phyloP scores from a whole-genome alignment of 1,140 invertebrate genomes.

The Trichoplusia ni region DNA sequence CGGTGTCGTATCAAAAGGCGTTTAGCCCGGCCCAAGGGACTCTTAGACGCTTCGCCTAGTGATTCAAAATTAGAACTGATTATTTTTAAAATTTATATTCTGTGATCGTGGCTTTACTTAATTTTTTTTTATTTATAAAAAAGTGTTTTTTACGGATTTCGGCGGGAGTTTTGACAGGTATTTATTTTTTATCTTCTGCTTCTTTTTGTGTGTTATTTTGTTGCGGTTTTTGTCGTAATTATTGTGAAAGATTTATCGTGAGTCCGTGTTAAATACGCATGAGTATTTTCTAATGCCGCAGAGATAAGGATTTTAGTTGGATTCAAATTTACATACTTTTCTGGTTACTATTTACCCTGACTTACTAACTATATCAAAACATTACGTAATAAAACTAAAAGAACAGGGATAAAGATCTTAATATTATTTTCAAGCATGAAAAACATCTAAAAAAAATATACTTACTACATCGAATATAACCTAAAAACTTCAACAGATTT shows the following conservation, averaged over 20 bases:
- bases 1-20: conserved; percentile 8
- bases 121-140: neutral
- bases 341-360: too few species aligned
- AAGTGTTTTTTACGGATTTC: neutral
- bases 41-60: conserved; percentile 1
- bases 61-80: conserved; percentile 22
- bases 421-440: too few species aligned
- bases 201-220: neutral
- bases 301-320: too few species aligned
- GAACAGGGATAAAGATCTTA: too few species aligned
- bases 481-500: too few species aligned
- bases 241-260: neutral
- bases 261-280: too few species aligned
- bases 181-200: conserved; percentile 10
- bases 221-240: neutral
- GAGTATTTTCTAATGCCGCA: too few species aligned
- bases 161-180: conserved; percentile 22
- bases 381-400: too few species aligned
- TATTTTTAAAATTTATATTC: neutral
- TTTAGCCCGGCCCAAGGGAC: neutral
- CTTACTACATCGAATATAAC: too few species aligned
- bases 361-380: too few species aligned
- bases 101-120: conserved; percentile 17
- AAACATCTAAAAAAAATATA: too few species aligned
- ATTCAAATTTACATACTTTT: too few species aligned